Base-by-base conservation (phyloP, 2,113 vertebrate species). In the Trogon melanurus region DNA sequence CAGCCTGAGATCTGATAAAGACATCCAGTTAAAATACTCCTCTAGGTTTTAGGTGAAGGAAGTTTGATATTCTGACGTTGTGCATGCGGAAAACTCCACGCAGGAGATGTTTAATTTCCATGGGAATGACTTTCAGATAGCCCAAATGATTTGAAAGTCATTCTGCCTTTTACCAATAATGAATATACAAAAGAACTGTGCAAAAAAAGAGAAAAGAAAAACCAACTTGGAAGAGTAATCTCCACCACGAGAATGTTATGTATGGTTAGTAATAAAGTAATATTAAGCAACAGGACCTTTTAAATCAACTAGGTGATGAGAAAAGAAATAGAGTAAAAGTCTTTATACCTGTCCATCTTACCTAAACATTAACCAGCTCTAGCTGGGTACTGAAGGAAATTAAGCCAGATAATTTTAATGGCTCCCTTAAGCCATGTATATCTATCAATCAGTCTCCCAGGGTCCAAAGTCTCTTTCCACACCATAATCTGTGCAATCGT, bases 1-100 rank as follows among this genome's bases (percentile, higher is more conserved):
- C 93, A 96, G 66, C 41, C 41, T 72, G 57, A 93, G 69, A 76
- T 58, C 62, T 91, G 85, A 95, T 91, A 72, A 81, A 96, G 95
- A 93, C 54, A 57, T 82, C 70, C 76, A 75, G 76, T 78, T 93
- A 84, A 94, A 95, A 91, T 69, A 92, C 45, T 80, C 57, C 41
- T 51, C 65, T 50, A 36, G 18, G 20, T 67, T 79, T 61, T 90
- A 95, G 83, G 53, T 91, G 91, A 74, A 89, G 66, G 53, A 81
- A 84, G 66, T 94, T 38, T 93, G 93, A 87, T 1, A 0, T 69
- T 65, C 53, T 48, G 21, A 48, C 45, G 34, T 5, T 69, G 65
- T 34, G 56, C 72, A 71, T 72, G 54, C 4, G 3, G 41, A 72
- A 94, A 91, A 91, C 69, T 61, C 83, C 69, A 81, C 1, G 4